A percentile compares a stretch with the other conserved stretches of the same genome.
These are phyloP conservation scores for Andrena minutula DNA, from an alignment of 2,888 invertebrate species.

Conservation along the genomic window DNA sequence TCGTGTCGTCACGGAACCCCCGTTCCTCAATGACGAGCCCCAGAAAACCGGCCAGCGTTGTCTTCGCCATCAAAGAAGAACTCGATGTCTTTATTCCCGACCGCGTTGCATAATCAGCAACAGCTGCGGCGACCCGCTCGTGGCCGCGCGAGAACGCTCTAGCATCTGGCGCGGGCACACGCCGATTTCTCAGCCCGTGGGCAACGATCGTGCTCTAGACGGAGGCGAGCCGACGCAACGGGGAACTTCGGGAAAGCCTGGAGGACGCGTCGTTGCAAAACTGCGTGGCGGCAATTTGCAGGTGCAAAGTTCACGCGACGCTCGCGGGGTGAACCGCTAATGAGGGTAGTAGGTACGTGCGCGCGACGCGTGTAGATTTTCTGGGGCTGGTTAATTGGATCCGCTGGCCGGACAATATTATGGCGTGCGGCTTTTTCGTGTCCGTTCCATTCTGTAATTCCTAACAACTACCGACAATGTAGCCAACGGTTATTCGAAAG, in stretches of 20 bases:
- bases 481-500: constrained; percentile 40
- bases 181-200: constrained; percentile 55
- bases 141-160: constrained; percentile 17
- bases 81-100: constrained; percentile 58
- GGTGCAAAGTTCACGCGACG: constrained; percentile 79
- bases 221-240: background rate
- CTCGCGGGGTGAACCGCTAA: constrained; percentile 76
- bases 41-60: background rate
- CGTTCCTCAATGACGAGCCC: constrained; percentile 6
- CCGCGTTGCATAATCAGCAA: constrained; percentile 60
- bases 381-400: constrained; percentile 68
- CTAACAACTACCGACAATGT: constrained; percentile 32
- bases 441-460: constrained; percentile 41
- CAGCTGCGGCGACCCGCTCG: constrained; percentile 60
- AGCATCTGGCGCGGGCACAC: constrained; percentile 52
- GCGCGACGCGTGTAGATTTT: constrained; percentile 73
- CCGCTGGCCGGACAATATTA: constrained; percentile 43
- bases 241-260: background rate
- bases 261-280: constrained; percentile 14
- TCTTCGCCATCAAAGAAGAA: constrained; percentile 12
- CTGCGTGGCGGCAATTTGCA: constrained; percentile 72
- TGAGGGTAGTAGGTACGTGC: constrained; percentile 66
- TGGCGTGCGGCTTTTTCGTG: constrained; percentile 53
- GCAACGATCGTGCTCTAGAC: constrained; percentile 9
- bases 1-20: background rate